Evolutionary conservation across 2,113 vertebrate species (phyloP).

Genomic region (Seriola dumerili): DNA sequence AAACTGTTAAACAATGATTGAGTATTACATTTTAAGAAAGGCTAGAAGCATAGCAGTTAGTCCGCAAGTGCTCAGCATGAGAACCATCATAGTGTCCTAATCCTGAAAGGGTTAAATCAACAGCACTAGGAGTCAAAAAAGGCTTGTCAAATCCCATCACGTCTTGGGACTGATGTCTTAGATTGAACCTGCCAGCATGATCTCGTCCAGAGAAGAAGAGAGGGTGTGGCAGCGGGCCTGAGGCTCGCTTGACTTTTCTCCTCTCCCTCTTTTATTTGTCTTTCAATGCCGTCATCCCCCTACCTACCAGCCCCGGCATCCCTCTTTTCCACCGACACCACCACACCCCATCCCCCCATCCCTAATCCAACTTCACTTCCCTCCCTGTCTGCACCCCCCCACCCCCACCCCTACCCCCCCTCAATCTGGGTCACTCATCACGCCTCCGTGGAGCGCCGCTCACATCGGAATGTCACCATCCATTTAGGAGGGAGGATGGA

Average conservation of each 20-base stretch:
- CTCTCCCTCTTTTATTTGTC: conserved; percentile 19
- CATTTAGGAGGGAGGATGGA: conserved; percentile 72
- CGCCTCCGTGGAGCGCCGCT: conserved; percentile 63
- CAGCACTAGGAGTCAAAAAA: conserved; percentile 35
- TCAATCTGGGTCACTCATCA: conserved; percentile 78
- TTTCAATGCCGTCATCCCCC: neutral
- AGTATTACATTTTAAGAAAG: neutral
- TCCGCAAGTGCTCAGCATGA: conserved; percentile 2
- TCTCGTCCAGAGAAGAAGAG: conserved; percentile 13
- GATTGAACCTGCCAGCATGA: conserved; percentile 4
- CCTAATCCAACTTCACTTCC: conserved; percentile 54
- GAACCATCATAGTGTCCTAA: neutral
- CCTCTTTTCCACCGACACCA: neutral
- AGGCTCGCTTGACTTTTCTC: conserved; percentile 9
- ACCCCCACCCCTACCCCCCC: conserved; percentile 1
- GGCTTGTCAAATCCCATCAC: conserved; percentile 41
- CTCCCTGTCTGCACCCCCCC: conserved; percentile 20
- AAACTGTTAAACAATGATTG: neutral
- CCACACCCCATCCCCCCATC: conserved; percentile 36
- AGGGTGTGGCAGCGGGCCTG: conserved; percentile 34
- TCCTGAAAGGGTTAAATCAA: conserved; percentile 49
- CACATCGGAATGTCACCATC: conserved; percentile 77
- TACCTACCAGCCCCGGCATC: conserved; percentile 30
- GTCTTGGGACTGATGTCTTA: conserved; percentile 8
- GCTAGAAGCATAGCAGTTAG: neutral